Base-by-base conservation (phyloP, 2,888 invertebrate genomes). In the Icerya purchasi region DNA sequence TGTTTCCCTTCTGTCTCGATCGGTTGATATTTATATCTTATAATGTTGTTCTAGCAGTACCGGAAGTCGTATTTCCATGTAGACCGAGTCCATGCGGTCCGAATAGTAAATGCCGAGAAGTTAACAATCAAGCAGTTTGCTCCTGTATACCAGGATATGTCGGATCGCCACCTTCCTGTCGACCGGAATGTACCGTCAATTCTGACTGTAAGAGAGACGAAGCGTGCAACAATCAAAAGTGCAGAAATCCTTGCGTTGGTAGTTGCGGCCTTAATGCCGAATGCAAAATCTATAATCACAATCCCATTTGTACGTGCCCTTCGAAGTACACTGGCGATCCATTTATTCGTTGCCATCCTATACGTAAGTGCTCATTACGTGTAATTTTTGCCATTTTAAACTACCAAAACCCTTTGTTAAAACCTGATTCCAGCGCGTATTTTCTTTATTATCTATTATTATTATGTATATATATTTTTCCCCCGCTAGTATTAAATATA, bases 161-260 rank as follows among this genome's bases (percentile, higher is more conserved):
- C 23, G 86, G 87, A 19, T 78, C 79, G 66, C 86, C 87, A 21
- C 75, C 83, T 61, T 79, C 80, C 18, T 86, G 86, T 69, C 75
- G 84, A 65, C 86, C 86, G 10, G 84, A 86, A 71, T 87, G 87
- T 69, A 79, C 81, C 24, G 76, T 81, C 25, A 86, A 83, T 66
- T 79, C 83, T 1, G 86, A 87, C 70, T 89, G 88, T 69, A 69
- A 80, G 2, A 73, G 75, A 20, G 78, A 82, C 65, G 79, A 78
- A 67, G 83, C 87, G 2, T 89, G 89, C 67, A 72, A 84, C 10
- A 80, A 82, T 68, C 80, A 81, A 65, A 84, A 84, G 72, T 89
- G 89, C 69, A 69, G 73, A 20, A 78, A 86, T 70, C 87, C 88
- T 25, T 89, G 89, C 65, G 77, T 79, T 25, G 80, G 78, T 56